Evolutionary conservation across 2,113 vertebrate species (phyloP).

Genomic region (Tiliqua scincoides): DNA sequence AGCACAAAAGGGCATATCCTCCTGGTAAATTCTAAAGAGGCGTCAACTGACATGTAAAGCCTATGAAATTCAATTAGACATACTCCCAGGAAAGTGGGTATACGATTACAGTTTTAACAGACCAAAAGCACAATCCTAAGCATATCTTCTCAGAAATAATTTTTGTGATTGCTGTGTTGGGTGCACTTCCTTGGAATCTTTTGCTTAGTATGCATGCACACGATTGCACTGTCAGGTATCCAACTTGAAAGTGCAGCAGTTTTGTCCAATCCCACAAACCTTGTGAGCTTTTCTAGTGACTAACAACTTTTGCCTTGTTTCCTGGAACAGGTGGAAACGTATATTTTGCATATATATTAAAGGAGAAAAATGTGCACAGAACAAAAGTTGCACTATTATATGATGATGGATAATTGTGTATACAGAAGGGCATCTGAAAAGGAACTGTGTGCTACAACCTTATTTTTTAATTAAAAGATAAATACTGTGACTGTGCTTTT

Average conservation of each 20-base stretch:
- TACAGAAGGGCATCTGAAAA: background rate
- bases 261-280: background rate
- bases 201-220: background rate
- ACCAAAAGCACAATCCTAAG: too few relatives aligned
- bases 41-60: too few relatives aligned
- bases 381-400: background rate
- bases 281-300: background rate
- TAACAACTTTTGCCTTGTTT: background rate
- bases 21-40: too few relatives aligned
- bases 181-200: background rate
- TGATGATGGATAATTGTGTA: background rate
- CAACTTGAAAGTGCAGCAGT: background rate
- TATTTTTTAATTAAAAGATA: too few relatives aligned
- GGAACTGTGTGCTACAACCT: background rate
- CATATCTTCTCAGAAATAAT: too few relatives aligned
- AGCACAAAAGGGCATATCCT: too few relatives aligned
- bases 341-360: background rate
- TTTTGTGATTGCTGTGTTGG: background rate
- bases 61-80: too few relatives aligned
- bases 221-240: background rate
- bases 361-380: background rate
- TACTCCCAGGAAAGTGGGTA: too few relatives aligned
- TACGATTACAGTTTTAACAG: too few relatives aligned
- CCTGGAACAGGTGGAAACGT: background rate
- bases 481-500: too few relatives aligned